Conservation (phyloP, 37 sponge, comb jelly and placozoan genomes). For the Hexactinellida sp. region DNA sequence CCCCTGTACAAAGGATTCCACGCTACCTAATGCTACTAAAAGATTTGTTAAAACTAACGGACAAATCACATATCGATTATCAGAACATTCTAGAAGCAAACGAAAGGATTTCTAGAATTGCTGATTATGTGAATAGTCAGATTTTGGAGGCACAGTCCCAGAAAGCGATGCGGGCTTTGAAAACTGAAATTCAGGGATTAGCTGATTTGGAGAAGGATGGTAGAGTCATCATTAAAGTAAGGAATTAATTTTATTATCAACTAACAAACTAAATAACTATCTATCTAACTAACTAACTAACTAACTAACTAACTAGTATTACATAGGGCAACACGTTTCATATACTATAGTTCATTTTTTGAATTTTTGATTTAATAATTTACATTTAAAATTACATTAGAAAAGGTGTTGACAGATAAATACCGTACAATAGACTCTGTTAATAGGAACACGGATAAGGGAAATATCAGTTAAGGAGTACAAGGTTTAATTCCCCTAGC, state of each 20-base stretch:
- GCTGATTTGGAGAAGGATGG: conserved; percentile 19
- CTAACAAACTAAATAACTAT: no score
- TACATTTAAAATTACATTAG: no score
- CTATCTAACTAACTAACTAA: no score
- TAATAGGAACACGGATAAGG: no score
- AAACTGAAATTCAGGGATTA: conserved; percentile 56
- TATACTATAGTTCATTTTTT: no score
- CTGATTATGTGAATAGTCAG: conserved; percentile 69
- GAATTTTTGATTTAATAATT: no score
- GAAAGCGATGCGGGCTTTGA: conserved; percentile 45
- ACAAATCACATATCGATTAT: conserved; percentile 50
- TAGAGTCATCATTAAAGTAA: not conserved
- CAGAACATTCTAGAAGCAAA: conserved; percentile 30
- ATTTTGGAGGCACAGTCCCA: conserved; percentile 61
- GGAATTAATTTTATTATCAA: not conserved
- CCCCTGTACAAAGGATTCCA: conserved; percentile 84
- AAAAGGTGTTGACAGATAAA: no score
- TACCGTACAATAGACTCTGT: no score
- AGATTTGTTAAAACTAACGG: conserved; percentile 52
- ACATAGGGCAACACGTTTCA: no score
- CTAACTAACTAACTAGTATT: no score
- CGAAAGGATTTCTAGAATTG: conserved; percentile 50
- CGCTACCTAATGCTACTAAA: conserved; percentile 69
- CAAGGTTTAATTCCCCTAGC: no score
- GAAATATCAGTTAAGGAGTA: no score